These are phyloP conservation scores for Scolopax mira DNA, from an alignment of 2,113 vertebrate genomes.

Conservation along the genomic window DNA sequence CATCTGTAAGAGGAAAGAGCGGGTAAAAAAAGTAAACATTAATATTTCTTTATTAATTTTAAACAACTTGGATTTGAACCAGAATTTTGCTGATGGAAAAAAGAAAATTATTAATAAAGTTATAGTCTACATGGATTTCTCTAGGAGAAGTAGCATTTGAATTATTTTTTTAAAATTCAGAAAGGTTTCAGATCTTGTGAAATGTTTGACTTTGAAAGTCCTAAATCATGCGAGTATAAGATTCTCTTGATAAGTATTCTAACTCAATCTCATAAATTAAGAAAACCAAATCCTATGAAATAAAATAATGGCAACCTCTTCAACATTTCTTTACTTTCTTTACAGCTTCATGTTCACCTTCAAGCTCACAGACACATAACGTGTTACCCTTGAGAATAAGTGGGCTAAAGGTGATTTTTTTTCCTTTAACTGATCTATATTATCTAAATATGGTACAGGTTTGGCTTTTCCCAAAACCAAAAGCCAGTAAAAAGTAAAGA, in stretches of 20 bases:
- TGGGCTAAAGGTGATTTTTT: not conserved
- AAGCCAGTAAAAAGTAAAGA: not conserved
- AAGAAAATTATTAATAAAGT: not conserved
- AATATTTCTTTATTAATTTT: not conserved
- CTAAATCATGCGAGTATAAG: not conserved
- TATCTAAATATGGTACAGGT: not conserved
- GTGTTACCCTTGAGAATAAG: not conserved
- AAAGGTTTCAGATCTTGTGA: not conserved
- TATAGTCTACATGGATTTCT: not conserved
- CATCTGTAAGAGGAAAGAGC: not conserved
- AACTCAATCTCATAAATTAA: not conserved
- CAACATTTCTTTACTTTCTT: not conserved
- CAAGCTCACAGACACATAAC: not conserved
- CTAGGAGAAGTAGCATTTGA: not conserved
- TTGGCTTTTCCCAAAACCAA: not conserved
- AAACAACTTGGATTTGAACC: not conserved
- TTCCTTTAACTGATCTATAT: not conserved
- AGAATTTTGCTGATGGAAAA: not conserved
- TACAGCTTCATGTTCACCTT: not conserved
- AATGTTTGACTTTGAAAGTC: not conserved
- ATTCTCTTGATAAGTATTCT: not conserved
- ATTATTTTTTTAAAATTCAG: not conserved
- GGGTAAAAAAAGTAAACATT: not conserved
- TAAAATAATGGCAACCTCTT: not conserved
- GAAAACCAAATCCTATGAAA: not conserved